Evolutionary conservation across 2,113 vertebrate genomes (phyloP).

Genomic region (Corvus cornix): DNA sequence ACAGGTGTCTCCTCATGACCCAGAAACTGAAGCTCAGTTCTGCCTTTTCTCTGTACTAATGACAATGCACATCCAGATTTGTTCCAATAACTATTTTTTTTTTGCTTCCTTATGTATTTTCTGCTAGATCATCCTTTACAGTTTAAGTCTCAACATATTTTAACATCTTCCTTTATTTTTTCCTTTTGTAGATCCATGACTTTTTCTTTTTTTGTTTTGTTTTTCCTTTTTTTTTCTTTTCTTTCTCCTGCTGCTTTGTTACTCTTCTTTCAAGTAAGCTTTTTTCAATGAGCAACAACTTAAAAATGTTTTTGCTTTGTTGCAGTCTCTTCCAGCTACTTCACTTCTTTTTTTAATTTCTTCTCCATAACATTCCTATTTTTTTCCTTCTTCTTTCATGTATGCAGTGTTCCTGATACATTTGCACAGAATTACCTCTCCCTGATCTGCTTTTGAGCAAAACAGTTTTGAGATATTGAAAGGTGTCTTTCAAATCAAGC

Average conservation of each 20-base stretch:
- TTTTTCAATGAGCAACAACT: not conserved
- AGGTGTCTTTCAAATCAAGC: not conserved
- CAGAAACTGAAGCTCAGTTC: not conserved
- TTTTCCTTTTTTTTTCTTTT: not conserved
- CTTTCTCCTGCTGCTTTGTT: not conserved
- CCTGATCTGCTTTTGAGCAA: not conserved
- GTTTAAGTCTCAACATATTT: not conserved
- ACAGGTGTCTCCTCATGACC: not conserved
- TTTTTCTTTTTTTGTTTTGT: not conserved
- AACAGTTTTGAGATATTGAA: not conserved
- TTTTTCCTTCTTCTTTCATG: not conserved
- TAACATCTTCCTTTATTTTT: not conserved
- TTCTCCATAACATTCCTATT: not conserved
- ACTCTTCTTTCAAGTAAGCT: not conserved
- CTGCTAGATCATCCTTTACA: not conserved
- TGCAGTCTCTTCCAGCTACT: not conserved
- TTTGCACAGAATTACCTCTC: not conserved
- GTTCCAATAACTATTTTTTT: not conserved
- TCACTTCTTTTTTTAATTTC: not conserved
- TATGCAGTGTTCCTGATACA: not conserved
- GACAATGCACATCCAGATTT: not conserved
- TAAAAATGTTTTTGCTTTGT: not conserved
- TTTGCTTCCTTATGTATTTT: not conserved
- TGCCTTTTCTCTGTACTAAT: slow-evolving; percentile 2
- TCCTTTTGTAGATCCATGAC: not conserved